Percentiles rank a stretch among this genome's conserved stretches.
These are phyloP conservation scores for Ganaspis sp. DNA, from an alignment of 1,140 invertebrate species.

Conservation along the genomic window DNA sequence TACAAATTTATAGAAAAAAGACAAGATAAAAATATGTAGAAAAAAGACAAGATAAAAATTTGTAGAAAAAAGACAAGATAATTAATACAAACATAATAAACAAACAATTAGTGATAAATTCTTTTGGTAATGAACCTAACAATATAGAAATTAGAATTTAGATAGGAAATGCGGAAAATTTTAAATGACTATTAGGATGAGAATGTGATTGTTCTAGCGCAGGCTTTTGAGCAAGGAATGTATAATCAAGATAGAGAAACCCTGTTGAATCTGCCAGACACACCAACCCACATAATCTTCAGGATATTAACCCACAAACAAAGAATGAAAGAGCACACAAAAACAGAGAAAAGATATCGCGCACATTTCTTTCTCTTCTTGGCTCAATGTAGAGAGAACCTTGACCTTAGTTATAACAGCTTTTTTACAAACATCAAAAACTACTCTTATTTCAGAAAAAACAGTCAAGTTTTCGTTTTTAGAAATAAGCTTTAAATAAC, in stretches of 20 bases:
- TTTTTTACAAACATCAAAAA: neutral
- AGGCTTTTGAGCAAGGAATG: neutral
- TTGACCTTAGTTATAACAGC: neutral
- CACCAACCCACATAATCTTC: constrained; percentile 17
- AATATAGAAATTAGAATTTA: too few species aligned
- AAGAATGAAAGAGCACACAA: neutral
- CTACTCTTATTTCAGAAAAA: neutral
- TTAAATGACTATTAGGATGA: neutral
- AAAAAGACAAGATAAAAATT: too few species aligned
- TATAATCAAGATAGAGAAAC: neutral
- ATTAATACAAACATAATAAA: too few species aligned
- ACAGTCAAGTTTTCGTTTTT: too few species aligned
- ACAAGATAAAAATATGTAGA: too few species aligned
- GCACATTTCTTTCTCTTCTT: neutral
- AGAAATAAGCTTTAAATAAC: too few species aligned
- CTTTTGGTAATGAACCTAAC: too few species aligned
- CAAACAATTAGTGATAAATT: too few species aligned
- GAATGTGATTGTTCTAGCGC: neutral
- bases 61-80: too few species aligned
- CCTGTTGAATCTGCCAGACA: neutral
- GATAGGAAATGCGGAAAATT: too few species aligned
- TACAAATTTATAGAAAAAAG: too few species aligned
- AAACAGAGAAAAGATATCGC: neutral
- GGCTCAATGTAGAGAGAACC: neutral
- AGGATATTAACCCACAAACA: constrained; percentile 17